Conservation (phyloP, 1,140 invertebrate genomes). For the Bombus difficillimus region DNA sequence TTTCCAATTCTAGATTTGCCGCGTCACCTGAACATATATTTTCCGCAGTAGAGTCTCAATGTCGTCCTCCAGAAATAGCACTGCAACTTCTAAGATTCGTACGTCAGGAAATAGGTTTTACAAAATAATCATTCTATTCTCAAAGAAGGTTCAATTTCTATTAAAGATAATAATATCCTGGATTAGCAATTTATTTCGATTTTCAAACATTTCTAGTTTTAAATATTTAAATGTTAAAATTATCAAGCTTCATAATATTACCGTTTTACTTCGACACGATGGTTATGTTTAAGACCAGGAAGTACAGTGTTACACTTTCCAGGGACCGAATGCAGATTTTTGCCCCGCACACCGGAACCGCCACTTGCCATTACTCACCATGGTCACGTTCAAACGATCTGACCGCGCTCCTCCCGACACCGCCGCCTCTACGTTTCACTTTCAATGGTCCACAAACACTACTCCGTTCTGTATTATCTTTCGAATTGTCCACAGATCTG, state of each 20-base stretch:
- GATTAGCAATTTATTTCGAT: neutral
- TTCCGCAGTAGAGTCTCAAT: too few species aligned
- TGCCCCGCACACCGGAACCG: conserved; percentile 1
- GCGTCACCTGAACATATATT: neutral
- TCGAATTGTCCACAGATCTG: neutral
- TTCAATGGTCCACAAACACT: conserved; percentile 2
- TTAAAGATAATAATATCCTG: neutral
- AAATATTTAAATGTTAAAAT: neutral
- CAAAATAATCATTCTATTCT: neutral
- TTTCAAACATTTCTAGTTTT: neutral
- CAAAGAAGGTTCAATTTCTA: neutral
- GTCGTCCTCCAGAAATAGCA: neutral
- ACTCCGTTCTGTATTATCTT: neutral
- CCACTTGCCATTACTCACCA: conserved; percentile 17
- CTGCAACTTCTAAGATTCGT: neutral
- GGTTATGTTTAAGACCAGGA: neutral
- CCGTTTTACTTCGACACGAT: neutral
- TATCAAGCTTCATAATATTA: neutral
- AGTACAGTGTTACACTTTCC: neutral
- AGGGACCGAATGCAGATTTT: neutral
- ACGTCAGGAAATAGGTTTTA: neutral
- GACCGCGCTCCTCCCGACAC: neutral
- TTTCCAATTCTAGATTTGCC: conserved; percentile 8
- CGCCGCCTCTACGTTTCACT: conserved; percentile 20
- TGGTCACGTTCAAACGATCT: conserved; percentile 37